Conservation (phyloP, 2,113 vertebrate genomes). For the Sorex araneus region DNA sequence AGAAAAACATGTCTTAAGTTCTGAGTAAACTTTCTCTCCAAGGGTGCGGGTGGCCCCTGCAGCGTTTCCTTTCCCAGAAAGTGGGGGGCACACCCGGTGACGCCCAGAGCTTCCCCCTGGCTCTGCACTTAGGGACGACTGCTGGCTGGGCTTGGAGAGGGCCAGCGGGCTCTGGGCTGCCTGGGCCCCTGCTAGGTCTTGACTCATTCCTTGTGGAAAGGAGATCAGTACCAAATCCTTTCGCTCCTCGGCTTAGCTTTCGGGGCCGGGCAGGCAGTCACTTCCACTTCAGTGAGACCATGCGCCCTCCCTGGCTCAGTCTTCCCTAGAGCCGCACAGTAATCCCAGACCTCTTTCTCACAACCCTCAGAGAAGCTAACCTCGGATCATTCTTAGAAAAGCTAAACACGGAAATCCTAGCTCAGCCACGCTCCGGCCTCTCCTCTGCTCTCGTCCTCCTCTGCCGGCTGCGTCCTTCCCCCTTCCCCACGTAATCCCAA, state of each 20-base stretch:
- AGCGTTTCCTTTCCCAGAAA: constrained; percentile 28
- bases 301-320: not conserved
- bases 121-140: too few relatives aligned
- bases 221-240: not conserved
- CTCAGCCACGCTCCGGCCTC: not conserved
- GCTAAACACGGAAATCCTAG: too few relatives aligned
- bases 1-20: not conserved
- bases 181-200: too few relatives aligned
- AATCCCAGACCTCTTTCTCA: not conserved
- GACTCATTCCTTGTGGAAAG: too few relatives aligned
- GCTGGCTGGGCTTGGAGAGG: too few relatives aligned
- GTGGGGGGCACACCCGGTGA: not conserved
- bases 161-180: too few relatives aligned
- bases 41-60: not conserved
- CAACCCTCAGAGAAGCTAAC: not conserved
- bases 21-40: not conserved
- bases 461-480: not conserved
- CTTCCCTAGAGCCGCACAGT: not conserved
- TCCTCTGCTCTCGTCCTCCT: not conserved
- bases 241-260: not conserved
- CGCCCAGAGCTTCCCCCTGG: too few relatives aligned
- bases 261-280: not conserved
- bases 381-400: not conserved
- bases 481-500: not conserved
- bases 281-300: not conserved